A percentile compares a stretch with the other conserved stretches of the same genome.
Evolutionary conservation across 2,113 vertebrate species (phyloP).

Genomic region (Chionomys nivalis): DNA sequence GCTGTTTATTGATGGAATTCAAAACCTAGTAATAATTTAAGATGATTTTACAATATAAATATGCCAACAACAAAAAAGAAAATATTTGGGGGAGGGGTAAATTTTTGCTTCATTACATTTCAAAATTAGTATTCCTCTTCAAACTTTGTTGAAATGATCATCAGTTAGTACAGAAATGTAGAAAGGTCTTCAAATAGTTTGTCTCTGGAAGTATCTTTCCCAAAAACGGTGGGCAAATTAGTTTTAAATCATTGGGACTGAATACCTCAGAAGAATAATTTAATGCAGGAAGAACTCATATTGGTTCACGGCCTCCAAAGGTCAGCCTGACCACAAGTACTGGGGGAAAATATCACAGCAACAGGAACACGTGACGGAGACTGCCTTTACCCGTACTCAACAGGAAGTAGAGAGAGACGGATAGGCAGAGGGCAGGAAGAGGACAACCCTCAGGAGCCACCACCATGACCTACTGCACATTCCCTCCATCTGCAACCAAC

Average conservation of each 20-base stretch:
- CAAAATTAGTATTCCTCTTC: constrained; percentile 10
- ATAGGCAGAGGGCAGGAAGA: background rate
- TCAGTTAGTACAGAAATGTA: background rate
- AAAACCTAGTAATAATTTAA: constrained; percentile 1
- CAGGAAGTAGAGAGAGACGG: background rate
- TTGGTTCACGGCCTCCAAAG: background rate
- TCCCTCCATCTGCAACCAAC: background rate
- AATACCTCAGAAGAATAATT: background rate
- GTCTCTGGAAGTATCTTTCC: constrained; percentile 33
- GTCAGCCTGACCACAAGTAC: background rate
- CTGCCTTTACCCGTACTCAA: background rate
- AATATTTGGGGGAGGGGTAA: background rate
- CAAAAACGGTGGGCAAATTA: background rate
- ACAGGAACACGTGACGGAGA: background rate
- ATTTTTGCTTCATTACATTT: background rate
- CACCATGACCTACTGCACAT: background rate
- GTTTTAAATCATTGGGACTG: background rate
- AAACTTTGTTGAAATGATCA: background rate
- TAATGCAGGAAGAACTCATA: background rate
- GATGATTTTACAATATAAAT: background rate
- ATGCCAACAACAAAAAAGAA: background rate
- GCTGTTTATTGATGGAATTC: background rate
- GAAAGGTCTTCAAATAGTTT: background rate
- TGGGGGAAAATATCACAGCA: background rate
- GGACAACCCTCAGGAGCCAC: background rate